Evolutionary conservation across 2,797 vertebrate genomes (phyloP), one percentile per base, ranked within the genome.

Genomic region (Pogoniulus pusillus): DNA sequence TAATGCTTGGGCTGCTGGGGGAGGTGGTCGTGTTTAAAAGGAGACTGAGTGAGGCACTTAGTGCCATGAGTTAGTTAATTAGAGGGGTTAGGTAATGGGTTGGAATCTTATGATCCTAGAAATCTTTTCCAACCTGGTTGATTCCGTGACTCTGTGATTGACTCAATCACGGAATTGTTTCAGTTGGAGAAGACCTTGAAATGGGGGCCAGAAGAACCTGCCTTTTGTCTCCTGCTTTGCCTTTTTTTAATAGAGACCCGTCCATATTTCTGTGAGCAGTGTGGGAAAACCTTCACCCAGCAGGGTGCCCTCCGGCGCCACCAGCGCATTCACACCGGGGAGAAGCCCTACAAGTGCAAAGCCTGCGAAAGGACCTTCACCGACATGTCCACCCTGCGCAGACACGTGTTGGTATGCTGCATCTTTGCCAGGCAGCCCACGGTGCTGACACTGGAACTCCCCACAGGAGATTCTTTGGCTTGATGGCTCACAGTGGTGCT

Each of bases 201-300:
- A 49, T 26, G 4, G 3, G 7, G 23, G 20, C 66, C 9, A 2
- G 7, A 58, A 54, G 37, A 53, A n/a, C 16, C 7, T 27, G 24
- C n/a, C 12, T 49, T 17, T 43, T 37, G 16, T 57, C 20, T 6
- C 45, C 32, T 16, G 55, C 20, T 30, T 9, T 11, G 34, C 27
- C 12, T 8, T 9, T 20, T 73, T 73, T 49, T 16, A n/a, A n/a
- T n/a, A 97, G 96, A 94, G 60, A 97, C 81, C 4, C 96, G 96
- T 12, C 97, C 96, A 0, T 97, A 97, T 63, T 97, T 96, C 85
- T 97, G 97, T 19, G 96, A 97, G 53, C 97, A 96, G 81, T 97
- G 97, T 1, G 96, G 97, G 43, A 97, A 97, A 60, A 82, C 96
- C 0, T 97, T 97, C 94, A 97, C 95, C 4, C 97, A 97, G 12